Conservation (phyloP, 2,888 invertebrate species). For the Calephelis perditalis region DNA sequence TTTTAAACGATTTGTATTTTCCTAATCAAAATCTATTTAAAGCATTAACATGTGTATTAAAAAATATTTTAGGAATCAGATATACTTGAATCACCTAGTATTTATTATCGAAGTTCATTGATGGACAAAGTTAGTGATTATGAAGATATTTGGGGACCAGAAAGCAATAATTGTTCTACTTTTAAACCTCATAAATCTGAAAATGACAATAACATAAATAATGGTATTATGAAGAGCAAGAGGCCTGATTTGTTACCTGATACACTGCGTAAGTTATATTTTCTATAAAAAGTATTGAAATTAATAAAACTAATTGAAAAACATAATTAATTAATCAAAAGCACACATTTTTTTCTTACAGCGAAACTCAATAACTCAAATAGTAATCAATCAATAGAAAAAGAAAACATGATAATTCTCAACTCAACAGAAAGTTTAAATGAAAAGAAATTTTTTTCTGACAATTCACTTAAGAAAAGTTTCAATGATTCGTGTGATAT, state of each 20-base stretch:
- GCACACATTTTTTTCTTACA: slow-evolving; percentile 35
- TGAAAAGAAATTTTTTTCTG: slow-evolving; percentile 60
- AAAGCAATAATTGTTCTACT: slow-evolving; percentile 69
- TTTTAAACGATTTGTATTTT: not conserved
- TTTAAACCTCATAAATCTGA: slow-evolving; percentile 66
- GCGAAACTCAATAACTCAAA: slow-evolving; percentile 66
- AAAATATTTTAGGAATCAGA: slow-evolving; percentile 82
- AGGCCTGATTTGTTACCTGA: slow-evolving; percentile 80
- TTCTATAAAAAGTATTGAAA: not conserved
- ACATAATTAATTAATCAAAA: too few relatives aligned
- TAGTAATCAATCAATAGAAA: slow-evolving; percentile 69
- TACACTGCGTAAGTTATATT: slow-evolving; percentile 65
- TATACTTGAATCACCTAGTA: slow-evolving; percentile 88
- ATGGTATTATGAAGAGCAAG: slow-evolving; percentile 74
- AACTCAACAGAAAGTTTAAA: slow-evolving; percentile 63
- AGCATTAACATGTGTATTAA: not conserved
- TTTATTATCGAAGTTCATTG: slow-evolving; percentile 91
- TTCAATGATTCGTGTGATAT: slow-evolving; percentile 61
- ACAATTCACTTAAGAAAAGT: slow-evolving; percentile 58
- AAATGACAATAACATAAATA: slow-evolving; percentile 59
- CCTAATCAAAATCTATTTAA: not conserved
- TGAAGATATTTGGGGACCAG: slow-evolving; percentile 94
- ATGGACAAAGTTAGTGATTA: slow-evolving; percentile 96
- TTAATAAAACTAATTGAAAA: too few relatives aligned
- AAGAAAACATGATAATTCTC: slow-evolving; percentile 62